Base-by-base conservation (phyloP, 1,140 invertebrate species). In the Mamestra configurata region DNA sequence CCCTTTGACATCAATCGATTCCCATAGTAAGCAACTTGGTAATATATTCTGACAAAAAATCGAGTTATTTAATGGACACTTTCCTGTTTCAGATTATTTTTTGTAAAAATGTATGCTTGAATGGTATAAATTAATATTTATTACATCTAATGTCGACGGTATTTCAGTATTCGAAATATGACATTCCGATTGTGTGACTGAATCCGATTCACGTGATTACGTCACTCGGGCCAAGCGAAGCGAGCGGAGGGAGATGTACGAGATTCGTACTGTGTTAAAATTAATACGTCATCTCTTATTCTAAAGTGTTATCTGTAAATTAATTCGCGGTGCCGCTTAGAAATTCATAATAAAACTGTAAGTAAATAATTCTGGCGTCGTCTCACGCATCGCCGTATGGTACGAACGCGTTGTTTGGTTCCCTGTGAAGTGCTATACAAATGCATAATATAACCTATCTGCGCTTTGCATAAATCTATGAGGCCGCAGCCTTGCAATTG, bases 391-490 rank as follows among this genome's bases (percentile, higher is more conserved):
- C 71, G 73, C 73, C 71, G 64, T 89, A 84, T 82, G 81, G 75
- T 82, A 85, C 82, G 80, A 76, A 86, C 88, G 90, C 91, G 91
- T 92, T 93, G 92, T 94, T 94, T 93, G 89, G 86, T 86, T 89
- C 81, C 68, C 80, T 79, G 89, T 92, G 91, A 88, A 92, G 88
- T 91, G 88, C 37, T 93, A 91, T 93, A 93, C 86, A 94, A 92
- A 94, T 89, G 92, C 91, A 93, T 94, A 93, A 92, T 93, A 93
- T 94, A 94, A 94, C 93, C 93, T 93, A 93, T 92, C 85, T 90
- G 82, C 87, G 89, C 84, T 91, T 91, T 84, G 87, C 89, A 90
- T 93, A 92, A 94, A 90, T 92, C 89, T 89, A 89, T 88, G 86
- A 89, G 83, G 88, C 84, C 86, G 86, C 89, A 89, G 87, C 88